phyloP scores from a whole-genome alignment of 1,140 invertebrate species.

The Ridgeia piscesae region DNA sequence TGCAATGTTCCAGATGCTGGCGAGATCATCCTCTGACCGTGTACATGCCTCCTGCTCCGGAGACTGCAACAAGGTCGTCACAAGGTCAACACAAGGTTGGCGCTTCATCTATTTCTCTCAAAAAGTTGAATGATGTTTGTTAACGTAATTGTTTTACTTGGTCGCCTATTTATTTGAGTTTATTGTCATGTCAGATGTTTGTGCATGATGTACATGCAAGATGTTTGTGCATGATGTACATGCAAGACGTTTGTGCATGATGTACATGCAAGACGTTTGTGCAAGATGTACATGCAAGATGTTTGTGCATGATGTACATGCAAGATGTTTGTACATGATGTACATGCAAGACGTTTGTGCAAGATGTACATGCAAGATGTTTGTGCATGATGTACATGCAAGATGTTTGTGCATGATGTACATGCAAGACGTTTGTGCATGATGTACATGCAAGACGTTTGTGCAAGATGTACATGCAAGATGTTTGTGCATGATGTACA shows the following conservation, averaged over 20 bases:
- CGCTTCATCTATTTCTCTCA: not conserved
- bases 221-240: too few relatives aligned
- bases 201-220: not conserved
- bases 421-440: not conserved
- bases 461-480: not conserved
- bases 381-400: too few relatives aligned
- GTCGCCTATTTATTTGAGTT: too few relatives aligned
- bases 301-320: not conserved
- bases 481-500: too few relatives aligned
- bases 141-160: too few relatives aligned
- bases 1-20: conserved; percentile 15
- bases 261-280: not conserved
- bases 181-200: too few relatives aligned
- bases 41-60: conserved; percentile 11
- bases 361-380: not conserved
- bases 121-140: too few relatives aligned
- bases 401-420: not conserved
- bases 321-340: not conserved
- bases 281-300: too few relatives aligned
- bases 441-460: too few relatives aligned
- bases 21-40: not conserved
- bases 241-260: too few relatives aligned
- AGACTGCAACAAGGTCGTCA: not conserved
- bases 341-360: too few relatives aligned
- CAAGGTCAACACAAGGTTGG: not conserved